Conservation (phyloP, 1,140 invertebrate genomes). For the Trypoxylus dichotomus region DNA sequence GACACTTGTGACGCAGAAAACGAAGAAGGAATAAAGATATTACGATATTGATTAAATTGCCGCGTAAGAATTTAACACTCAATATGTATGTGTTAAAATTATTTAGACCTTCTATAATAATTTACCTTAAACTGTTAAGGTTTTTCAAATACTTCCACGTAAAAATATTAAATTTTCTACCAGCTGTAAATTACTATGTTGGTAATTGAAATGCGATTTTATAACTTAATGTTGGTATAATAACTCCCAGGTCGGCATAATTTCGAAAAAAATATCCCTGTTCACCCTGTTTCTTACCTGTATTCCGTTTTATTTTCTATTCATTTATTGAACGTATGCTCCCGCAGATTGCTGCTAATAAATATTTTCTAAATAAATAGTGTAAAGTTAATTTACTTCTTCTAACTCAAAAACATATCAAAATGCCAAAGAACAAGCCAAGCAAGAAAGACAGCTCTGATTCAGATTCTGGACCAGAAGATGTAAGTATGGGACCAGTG, state of each 20-base stretch:
- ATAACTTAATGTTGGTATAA: not conserved
- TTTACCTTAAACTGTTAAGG: too few relatives aligned
- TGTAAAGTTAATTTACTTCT: not conserved
- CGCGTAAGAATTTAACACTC: not conserved
- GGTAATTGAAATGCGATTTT: not conserved
- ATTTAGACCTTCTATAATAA: not conserved
- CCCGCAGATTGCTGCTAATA: too few relatives aligned
- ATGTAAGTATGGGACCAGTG: constrained; percentile 41
- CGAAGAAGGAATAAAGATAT: not conserved
- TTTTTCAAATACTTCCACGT: too few relatives aligned
- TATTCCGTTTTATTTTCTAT: not conserved
- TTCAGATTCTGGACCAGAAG: constrained; percentile 52
- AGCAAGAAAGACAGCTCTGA: constrained; percentile 45
- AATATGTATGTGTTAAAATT: not conserved
- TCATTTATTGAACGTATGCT: not conserved
- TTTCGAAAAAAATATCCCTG: not conserved
- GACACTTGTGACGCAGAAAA: constrained; percentile 18
- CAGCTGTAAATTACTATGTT: too few relatives aligned
- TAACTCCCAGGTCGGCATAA: not conserved
- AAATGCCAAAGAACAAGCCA: constrained; percentile 49
- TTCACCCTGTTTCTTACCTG: not conserved
- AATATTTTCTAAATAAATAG: too few relatives aligned
- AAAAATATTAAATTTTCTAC: too few relatives aligned
- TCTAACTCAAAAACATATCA: constrained; percentile 24
- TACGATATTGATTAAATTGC: constrained; percentile 10